Evolutionary conservation across 2,888 invertebrate species (phyloP), one percentile per base, ranked within the genome.

Genomic region (Drosophila incognita): DNA sequence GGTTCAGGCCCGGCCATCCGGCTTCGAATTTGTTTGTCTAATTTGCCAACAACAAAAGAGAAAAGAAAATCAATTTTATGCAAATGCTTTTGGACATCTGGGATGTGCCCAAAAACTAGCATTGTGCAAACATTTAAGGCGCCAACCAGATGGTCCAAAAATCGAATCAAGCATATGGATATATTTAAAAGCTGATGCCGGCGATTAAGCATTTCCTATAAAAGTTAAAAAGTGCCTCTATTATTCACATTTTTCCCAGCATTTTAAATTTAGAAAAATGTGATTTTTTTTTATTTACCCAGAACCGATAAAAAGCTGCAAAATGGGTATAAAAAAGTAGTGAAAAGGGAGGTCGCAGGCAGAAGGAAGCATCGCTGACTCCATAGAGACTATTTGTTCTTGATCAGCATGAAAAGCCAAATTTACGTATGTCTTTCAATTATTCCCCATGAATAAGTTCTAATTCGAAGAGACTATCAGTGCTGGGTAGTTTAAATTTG

Each of bases 21-120:
- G 42, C 53, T 36, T 56, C 36, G 58, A 60, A 59, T 57, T 74
- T 68, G 33, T 60, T 68, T 57, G 36, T 69, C 49, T 60, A 53
- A 58, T 59, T 74, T 74, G 42, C n/a, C 31, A 56, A 51, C 72
- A 49, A 38, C 52, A 62, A 56, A 54, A 29, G 5, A 5, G 5
- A 48, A 65, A 56, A 58, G n/a, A 52, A 76, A 74, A 65, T 62
- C 61, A 64, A 64, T 77, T 77, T 65, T 81, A 77, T 77, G 82
- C 81, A 77, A 77, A 76, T 76, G 27, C 51, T 69, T 27, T 18
- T 56, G 36, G 60, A 52, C 80, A 79, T 42, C 74, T 61, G 80
- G 62, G 35, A 60, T 36, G 36, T 35, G 40, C 40, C 7, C 21
- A 29, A 31, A 49, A 15, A 29, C 15, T 24, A 35, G 35, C 40